Evolutionary conservation across 2,113 vertebrate genomes (phyloP).

Genomic region (Anhinga rufa): DNA sequence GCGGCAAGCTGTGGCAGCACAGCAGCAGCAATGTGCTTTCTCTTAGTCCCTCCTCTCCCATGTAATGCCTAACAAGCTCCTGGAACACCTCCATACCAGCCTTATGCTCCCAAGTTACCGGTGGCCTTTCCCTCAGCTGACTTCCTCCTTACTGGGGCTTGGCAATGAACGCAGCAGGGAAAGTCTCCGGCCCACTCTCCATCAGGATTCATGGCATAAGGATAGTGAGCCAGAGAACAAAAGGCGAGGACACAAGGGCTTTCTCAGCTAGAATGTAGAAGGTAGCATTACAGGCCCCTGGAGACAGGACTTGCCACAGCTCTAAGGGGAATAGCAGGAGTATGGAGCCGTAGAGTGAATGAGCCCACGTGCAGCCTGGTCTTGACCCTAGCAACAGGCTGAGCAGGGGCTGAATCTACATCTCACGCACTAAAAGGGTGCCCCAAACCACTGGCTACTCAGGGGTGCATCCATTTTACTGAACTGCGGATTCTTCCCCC

Average conservation of each 20-base stretch:
- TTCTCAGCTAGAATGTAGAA: background rate
- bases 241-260: background rate
- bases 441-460: background rate
- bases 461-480: background rate
- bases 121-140: background rate
- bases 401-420: background rate
- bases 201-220: background rate
- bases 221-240: background rate
- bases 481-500: background rate
- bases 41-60: background rate
- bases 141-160: background rate
- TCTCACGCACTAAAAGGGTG: background rate
- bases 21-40: background rate
- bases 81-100: background rate
- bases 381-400: background rate
- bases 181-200: background rate
- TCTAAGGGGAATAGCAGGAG: background rate
- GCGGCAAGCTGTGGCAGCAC: background rate
- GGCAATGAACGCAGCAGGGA: background rate
- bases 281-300: background rate
- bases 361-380: background rate
- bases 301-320: background rate
- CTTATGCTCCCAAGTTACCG: background rate
- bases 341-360: background rate
- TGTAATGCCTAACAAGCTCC: rapidly evolving